phyloP scores from a whole-genome alignment of 2,113 vertebrate species.

The Mixornis gularis region DNA sequence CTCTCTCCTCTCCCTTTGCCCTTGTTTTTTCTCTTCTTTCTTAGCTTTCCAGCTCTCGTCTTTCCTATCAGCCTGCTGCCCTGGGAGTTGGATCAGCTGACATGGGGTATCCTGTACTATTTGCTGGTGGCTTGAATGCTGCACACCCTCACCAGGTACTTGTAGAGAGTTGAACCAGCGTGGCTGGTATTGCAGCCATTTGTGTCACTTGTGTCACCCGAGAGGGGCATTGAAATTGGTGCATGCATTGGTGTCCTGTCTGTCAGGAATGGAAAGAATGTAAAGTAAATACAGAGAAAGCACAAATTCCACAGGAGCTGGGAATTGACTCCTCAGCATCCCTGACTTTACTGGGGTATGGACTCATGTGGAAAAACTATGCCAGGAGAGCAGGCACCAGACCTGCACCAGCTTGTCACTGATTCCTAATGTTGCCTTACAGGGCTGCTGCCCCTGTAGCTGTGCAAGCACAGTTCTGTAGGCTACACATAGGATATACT shows the following conservation, averaged over 20 bases:
- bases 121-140: conserved; percentile 78
- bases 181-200: not conserved
- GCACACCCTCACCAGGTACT: conserved; percentile 88
- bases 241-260: not conserved
- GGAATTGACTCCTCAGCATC: not conserved
- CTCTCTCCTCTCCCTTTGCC: conserved; percentile 48
- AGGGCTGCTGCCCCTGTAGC: not conserved
- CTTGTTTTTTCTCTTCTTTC: conserved; percentile 69
- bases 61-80: conserved; percentile 87
- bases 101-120: conserved; percentile 80
- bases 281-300: not conserved
- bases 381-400: not conserved
- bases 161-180: not conserved
- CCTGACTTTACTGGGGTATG: not conserved
- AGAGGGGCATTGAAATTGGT: not conserved
- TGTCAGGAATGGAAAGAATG: not conserved
- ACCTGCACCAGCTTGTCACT: not conserved
- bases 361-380: not conserved
- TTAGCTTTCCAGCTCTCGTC: conserved; percentile 90
- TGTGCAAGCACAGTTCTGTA: not conserved
- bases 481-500: not conserved
- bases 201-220: not conserved
- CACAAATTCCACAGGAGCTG: not conserved
- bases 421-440: not conserved
- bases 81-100: conserved; percentile 83